Evolutionary conservation across 2,797 vertebrate genomes (phyloP), one percentile per base, ranked within the genome.

Genomic region (Protonibea diacanthus): DNA sequence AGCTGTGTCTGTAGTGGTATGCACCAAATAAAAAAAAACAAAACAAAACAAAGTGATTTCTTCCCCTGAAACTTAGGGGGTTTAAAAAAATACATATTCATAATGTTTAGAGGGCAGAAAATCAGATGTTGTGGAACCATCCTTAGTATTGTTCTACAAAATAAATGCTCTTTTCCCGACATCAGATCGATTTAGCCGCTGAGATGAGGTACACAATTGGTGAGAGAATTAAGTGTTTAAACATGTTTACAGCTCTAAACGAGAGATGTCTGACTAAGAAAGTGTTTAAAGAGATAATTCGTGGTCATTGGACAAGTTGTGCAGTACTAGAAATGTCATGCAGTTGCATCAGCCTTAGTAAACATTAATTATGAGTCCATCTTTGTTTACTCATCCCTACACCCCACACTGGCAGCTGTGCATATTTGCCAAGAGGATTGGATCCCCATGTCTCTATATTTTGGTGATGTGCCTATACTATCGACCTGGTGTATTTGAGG

Each of bases 391-490:
- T 93, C 91, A 86, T 94, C 92, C 91, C 91, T 85, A 86, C 91
- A 93, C 91, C 92, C 89, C 80, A 73, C 88, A 80, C 89, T 92
- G 92, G 95, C 96, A 96, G 96, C 95, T 96, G 96, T 94, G 94
- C 95, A 93, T 95, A 95, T 95, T 97, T 96, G 94, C 95, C 93
- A 85, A 91, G 93, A 92, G 92, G 95, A 97, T 96, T 95, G 95
- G 92, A 91, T 93, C 94, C 92, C 88, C 89, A 78, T 87, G 88
- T 91, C 88, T 91, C 90, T 92, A 94, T 93, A 91, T 94, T 93
- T 93, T 88, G 82, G 87, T 85, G 86, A 91, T 93, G 87, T 92
- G 85, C 89, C 83, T 93, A 74, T 89, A 83, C 84, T 84, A 76
- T 74, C 62, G 74, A 82, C 85, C 81, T 79, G 3, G 12, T 64